A percentile compares a stretch with the other conserved stretches of the same genome.
phyloP scores from a whole-genome alignment of 2,113 vertebrate species.

The Acanthisitta chloris region DNA sequence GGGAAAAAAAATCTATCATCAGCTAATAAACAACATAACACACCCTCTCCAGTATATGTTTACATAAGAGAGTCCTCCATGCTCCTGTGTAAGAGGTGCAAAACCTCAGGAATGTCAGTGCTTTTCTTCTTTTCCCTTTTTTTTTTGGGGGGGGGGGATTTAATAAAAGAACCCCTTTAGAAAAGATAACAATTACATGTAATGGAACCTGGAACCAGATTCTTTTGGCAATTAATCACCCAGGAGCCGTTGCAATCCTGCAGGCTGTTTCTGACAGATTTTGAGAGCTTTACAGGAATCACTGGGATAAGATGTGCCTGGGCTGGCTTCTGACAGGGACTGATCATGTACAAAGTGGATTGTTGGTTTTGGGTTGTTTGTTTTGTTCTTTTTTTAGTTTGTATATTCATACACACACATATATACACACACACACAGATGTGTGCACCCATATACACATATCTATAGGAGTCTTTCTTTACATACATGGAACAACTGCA shows the following conservation, averaged over 20 bases:
- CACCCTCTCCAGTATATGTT: slow-evolving; percentile 14
- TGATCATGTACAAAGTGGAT: slow-evolving; percentile 39
- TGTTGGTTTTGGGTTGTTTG: neutral
- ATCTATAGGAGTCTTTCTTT: neutral
- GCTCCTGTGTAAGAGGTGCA: slow-evolving; percentile 48
- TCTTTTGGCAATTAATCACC: slow-evolving; percentile 70
- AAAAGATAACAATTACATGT: slow-evolving; percentile 68
- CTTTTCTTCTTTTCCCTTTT: neutral
- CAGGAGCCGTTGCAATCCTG: slow-evolving; percentile 68
- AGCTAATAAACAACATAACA: slow-evolving; percentile 48
- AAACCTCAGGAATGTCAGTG: slow-evolving; percentile 65
- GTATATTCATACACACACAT: neutral
- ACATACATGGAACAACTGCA: slow-evolving; percentile 62
- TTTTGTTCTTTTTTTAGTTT: neutral
- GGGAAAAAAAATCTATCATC: neutral
- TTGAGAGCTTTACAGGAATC: slow-evolving; percentile 69
- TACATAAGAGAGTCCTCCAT: slow-evolving; percentile 24
- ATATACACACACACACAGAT: neutral
- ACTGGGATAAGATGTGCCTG: slow-evolving; percentile 66
- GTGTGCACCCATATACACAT: neutral
- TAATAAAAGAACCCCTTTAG: slow-evolving; percentile 62
- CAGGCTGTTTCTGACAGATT: slow-evolving; percentile 72
- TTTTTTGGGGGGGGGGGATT: neutral
- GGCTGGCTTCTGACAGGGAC: slow-evolving; percentile 69
- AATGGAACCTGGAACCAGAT: slow-evolving; percentile 69